phyloP scores from a whole-genome alignment of 2,797 vertebrate genomes.

The Smutsia temminckii region DNA sequence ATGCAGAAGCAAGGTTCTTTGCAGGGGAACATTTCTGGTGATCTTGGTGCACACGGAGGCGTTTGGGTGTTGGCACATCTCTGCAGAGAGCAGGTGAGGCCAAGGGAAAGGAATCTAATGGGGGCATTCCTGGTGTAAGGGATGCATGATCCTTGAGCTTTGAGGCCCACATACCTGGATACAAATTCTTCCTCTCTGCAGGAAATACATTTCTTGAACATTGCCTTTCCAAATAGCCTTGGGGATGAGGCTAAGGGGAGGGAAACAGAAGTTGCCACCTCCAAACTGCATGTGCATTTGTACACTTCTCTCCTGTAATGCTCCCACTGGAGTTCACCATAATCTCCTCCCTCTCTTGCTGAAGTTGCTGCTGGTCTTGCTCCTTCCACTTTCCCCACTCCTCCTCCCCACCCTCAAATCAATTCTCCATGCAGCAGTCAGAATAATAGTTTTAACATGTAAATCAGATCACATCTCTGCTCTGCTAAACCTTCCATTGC shows the following conservation, averaged over 20 bases:
- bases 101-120: not conserved
- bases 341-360: not conserved
- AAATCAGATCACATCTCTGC: not conserved
- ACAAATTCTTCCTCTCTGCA: not conserved
- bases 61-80: not conserved
- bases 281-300: not conserved
- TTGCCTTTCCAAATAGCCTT: not conserved
- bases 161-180: not conserved
- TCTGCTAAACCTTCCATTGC: not conserved
- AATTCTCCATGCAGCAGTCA: not conserved
- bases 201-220: not conserved
- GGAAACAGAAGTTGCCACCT: not conserved
- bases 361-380: not conserved
- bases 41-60: fast-evolving
- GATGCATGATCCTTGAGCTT: not conserved
- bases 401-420: not conserved
- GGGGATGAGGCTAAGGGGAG: too few species aligned
- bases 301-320: fast-evolving
- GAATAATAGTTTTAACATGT: not conserved
- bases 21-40: not conserved
- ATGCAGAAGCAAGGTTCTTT: not conserved
- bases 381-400: not conserved
- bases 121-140: not conserved
- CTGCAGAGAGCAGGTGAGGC: not conserved
- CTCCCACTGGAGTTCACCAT: not conserved